Evolutionary conservation across 2,888 invertebrate species (phyloP), one percentile per base, ranked within the genome.

Genomic region (Dynastes maya): DNA sequence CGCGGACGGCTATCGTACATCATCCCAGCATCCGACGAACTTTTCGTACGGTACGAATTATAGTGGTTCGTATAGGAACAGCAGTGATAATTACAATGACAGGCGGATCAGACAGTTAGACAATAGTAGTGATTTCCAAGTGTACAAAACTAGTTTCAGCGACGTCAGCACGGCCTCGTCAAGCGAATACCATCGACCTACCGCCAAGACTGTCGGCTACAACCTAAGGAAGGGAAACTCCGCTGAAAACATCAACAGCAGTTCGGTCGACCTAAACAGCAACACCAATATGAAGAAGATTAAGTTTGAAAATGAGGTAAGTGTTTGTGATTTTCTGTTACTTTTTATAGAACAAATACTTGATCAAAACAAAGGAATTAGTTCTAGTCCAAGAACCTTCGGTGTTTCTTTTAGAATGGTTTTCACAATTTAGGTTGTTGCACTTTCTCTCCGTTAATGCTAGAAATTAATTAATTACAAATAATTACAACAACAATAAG

Each of bases 221-320:
- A 78, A 71, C 27, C 51, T 86, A 58, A 82, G 88, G 75, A 83
- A 88, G 32, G 88, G 87, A 16, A 86, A 87, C 82, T 88, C 88
- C 8, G 87, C 85, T 13, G 89, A 89, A 81, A 88, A 88, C 78
- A 82, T 88, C 32, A 87, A 86, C 81, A 82, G 84, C 22, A 84
- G 85, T 77, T 81, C 83, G 11, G 80, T 84, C 70, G 87, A 87
- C 80, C 78, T 86, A 61, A 85, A 83, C 80, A 81, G 84, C 6
- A 86, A 85, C 78, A 88, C 87, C 63, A 83, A 83, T 53, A 76
- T 88, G 84, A 89, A 89, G 84, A 89, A 89, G 79, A 82, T 88
- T 40, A 88, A 87, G 82, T 88, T 87, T 81, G 89, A 88, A 81
- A 87, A 84, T 81, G 88, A 89, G 87, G 89, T 88, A 81, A 84